Conservation (phyloP, 37 sponge, comb jelly and placozoan genomes). For the Diacarnus erythraeanus region DNA sequence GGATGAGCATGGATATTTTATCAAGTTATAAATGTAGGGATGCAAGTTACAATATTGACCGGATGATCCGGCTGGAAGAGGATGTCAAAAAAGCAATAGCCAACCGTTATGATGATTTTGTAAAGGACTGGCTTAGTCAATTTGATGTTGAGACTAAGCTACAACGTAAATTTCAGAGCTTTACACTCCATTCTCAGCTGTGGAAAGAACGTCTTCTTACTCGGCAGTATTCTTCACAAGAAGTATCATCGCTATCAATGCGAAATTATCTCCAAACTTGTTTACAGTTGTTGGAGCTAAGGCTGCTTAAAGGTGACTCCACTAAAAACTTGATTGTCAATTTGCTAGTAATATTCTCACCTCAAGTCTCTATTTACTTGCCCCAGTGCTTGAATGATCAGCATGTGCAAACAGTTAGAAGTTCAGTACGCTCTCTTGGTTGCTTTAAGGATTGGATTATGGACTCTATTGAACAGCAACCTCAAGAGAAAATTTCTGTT, state of each 20-base stretch:
- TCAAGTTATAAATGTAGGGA: slow-evolving; percentile 4
- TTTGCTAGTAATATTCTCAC: slow-evolving; percentile 21
- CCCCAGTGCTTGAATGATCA: slow-evolving; percentile 14
- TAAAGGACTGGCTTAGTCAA: slow-evolving; percentile 1
- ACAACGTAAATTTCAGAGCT: not conserved
- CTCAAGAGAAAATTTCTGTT: not conserved
- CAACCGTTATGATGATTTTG: not conserved
- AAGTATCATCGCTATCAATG: slow-evolving; percentile 5
- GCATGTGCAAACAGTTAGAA: slow-evolving; percentile 17
- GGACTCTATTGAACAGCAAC: not conserved
- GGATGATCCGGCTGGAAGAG: slow-evolving; percentile 28
- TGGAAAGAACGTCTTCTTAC: not conserved
- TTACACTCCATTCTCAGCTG: slow-evolving; percentile 11
- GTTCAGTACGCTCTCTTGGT: not conserved
- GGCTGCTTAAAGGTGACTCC: not conserved
- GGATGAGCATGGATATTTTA: slow-evolving; percentile 12
- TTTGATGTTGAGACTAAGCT: slow-evolving; percentile 6
- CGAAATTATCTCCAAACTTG: slow-evolving; percentile 14
- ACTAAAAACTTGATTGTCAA: not conserved
- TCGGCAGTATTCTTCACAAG: slow-evolving; percentile 9
- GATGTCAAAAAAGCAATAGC: slow-evolving; percentile 16
- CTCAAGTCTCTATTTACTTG: slow-evolving; percentile 22
- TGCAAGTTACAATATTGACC: slow-evolving; percentile 27
- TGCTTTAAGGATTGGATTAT: not conserved
- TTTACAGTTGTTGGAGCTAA: not conserved